Evolutionary conservation across 2,113 vertebrate genomes (phyloP).

Genomic region (Parotia lawesii): DNA sequence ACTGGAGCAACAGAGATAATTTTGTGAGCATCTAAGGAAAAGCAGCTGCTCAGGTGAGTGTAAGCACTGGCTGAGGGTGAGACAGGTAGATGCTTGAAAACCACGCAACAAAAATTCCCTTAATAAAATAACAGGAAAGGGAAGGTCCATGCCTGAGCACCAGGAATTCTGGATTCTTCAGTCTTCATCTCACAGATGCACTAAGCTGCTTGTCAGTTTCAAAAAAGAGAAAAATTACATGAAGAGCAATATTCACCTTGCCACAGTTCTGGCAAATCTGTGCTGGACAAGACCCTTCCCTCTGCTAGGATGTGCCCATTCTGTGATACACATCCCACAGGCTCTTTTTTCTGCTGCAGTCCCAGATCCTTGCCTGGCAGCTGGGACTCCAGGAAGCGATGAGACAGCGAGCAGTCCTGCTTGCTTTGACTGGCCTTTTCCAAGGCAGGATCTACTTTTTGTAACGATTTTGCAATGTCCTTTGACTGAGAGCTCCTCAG

Average conservation of each 20-base stretch:
- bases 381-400: background rate
- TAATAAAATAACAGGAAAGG: background rate
- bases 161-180: background rate
- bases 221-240: background rate
- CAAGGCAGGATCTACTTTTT: background rate
- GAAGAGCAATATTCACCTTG: background rate
- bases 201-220: background rate
- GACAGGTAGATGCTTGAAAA: background rate
- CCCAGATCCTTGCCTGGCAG: background rate
- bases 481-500: background rate
- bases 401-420: background rate
- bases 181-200: background rate
- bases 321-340: background rate
- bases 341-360: background rate
- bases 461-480: background rate
- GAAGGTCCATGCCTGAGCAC: background rate
- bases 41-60: background rate
- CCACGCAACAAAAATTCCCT: background rate
- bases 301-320: background rate
- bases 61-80: background rate
- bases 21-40: constrained; percentile 23
- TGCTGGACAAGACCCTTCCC: background rate
- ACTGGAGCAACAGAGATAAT: constrained; percentile 39
- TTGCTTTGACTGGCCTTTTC: background rate
- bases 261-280: background rate